Evolutionary conservation across 1,140 invertebrate species (phyloP).

Genomic region (Latrodectus geometricus): DNA sequence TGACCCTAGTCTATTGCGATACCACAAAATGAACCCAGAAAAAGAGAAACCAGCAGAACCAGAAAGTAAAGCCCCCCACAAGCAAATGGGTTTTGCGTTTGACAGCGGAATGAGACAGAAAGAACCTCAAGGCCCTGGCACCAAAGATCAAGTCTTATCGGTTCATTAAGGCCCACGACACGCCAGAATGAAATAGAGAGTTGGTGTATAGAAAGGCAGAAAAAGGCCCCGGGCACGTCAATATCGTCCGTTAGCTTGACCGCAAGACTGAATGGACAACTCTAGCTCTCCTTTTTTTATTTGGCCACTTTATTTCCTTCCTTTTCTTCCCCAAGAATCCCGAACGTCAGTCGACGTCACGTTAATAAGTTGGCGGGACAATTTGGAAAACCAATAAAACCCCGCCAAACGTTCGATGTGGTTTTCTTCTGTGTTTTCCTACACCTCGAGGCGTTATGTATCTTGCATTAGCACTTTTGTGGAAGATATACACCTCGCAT

Average conservation of each 20-base stretch:
- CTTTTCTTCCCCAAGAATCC: not conserved
- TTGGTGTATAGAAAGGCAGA: no score
- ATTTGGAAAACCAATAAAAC: slow-evolving; percentile 14
- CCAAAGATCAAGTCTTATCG: not conserved
- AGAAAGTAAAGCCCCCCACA: not conserved
- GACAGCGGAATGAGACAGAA: not conserved
- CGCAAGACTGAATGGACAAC: slow-evolving; percentile 1
- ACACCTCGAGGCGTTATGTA: not conserved
- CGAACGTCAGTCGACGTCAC: not conserved
- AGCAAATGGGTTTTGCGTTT: not conserved
- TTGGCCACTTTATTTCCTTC: not conserved
- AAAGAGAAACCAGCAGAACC: not conserved
- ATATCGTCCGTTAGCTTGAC: slow-evolving; percentile 19
- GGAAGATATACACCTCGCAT: not conserved
- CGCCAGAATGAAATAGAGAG: not conserved
- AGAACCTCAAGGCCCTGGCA: not conserved
- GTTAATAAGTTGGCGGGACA: slow-evolving; percentile 1
- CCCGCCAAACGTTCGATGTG: no score
- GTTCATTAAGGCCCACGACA: slow-evolving; percentile 9
- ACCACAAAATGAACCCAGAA: not conserved
- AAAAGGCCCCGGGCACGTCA: slow-evolving; percentile 4
- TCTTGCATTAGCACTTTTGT: slow-evolving; percentile 18
- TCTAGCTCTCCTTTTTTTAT: not conserved
- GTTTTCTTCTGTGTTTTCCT: not conserved
- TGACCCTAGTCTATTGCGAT: not conserved